These are phyloP conservation scores for Nettapus auritus DNA, from an alignment of 2,113 vertebrate species.

Conservation along the genomic window DNA sequence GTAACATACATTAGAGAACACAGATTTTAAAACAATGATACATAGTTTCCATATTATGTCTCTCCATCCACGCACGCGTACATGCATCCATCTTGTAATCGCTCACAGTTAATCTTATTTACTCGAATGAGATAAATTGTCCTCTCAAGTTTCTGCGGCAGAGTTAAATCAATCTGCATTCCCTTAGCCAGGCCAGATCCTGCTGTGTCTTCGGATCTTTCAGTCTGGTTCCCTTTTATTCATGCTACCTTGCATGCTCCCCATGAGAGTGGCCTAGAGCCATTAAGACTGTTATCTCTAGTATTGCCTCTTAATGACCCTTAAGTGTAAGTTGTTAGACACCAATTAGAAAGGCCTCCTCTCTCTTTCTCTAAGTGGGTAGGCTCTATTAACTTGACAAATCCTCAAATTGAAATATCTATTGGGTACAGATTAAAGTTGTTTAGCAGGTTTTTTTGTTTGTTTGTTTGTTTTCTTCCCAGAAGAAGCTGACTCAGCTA, in stretches of 20 bases:
- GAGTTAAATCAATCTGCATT: slow-evolving; percentile 46
- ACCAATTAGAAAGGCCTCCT: slow-evolving; percentile 65
- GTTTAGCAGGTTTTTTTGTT: not conserved
- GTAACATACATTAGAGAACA: no score
- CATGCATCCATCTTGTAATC: not conserved
- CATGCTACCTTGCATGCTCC: slow-evolving; percentile 42
- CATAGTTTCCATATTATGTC: not conserved
- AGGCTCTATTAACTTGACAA: slow-evolving; percentile 66
- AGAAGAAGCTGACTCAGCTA: slow-evolving; percentile 53
- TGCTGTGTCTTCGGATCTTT: slow-evolving; percentile 41
- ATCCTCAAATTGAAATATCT: slow-evolving; percentile 60
- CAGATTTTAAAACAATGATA: not conserved
- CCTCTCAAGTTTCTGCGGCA: slow-evolving; percentile 5
- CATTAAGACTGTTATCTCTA: slow-evolving; percentile 65
- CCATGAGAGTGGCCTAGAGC: slow-evolving; percentile 42
- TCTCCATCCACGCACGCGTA: not conserved
- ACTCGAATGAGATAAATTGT: not conserved
- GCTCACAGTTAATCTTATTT: not conserved
- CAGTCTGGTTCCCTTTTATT: slow-evolving; percentile 28
- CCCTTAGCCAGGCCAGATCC: not conserved
- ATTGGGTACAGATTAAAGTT: slow-evolving; percentile 55
- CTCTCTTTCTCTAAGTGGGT: slow-evolving; percentile 54
- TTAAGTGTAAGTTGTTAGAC: slow-evolving; percentile 61
- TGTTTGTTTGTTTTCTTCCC: not conserved
- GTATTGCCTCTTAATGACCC: slow-evolving; percentile 57